Conservation (phyloP, 2,113 vertebrate species). For the Brachypodius melanocephalos region DNA sequence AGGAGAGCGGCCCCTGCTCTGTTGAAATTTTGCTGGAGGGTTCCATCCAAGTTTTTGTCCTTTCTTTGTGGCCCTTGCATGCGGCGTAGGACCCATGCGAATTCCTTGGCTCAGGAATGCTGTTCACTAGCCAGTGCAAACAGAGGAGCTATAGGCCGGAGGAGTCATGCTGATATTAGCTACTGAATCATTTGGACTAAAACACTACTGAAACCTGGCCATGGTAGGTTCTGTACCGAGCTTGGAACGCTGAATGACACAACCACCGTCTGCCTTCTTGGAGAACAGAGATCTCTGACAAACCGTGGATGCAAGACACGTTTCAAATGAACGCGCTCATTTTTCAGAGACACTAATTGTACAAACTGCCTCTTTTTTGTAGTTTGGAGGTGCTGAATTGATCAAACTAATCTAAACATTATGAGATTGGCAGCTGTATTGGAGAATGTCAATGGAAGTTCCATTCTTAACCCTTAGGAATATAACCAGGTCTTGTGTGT, state of each 20-base stretch:
- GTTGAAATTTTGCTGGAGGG: not conserved
- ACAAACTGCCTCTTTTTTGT: slow-evolving; percentile 40
- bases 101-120: slow-evolving; percentile 57
- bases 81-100: not conserved
- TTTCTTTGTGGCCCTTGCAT: slow-evolving; percentile 18
- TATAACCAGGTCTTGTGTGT: not conserved
- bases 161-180: slow-evolving; percentile 50
- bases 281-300: slow-evolving; percentile 23
- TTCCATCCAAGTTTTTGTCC: not conserved
- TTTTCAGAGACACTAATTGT: not conserved
- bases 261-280: slow-evolving; percentile 40
- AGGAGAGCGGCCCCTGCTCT: not conserved
- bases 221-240: slow-evolving; percentile 8
- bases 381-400: slow-evolving; percentile 26
- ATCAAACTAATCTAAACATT: slow-evolving; percentile 5
- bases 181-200: slow-evolving; percentile 69
- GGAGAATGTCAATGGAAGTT: slow-evolving; percentile 4
- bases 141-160: slow-evolving; percentile 26
- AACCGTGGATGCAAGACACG: not conserved
- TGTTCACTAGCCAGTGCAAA: slow-evolving; percentile 49
- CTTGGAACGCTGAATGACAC: slow-evolving; percentile 23
- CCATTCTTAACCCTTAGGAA: not conserved
- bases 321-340: not conserved
- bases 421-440: slow-evolving; percentile 8
- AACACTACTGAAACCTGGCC: slow-evolving; percentile 72